Evolutionary conservation across 1,140 invertebrate species (phyloP), one percentile per base, ranked within the genome.

Genomic region (Panagrolaimus sp.): DNA sequence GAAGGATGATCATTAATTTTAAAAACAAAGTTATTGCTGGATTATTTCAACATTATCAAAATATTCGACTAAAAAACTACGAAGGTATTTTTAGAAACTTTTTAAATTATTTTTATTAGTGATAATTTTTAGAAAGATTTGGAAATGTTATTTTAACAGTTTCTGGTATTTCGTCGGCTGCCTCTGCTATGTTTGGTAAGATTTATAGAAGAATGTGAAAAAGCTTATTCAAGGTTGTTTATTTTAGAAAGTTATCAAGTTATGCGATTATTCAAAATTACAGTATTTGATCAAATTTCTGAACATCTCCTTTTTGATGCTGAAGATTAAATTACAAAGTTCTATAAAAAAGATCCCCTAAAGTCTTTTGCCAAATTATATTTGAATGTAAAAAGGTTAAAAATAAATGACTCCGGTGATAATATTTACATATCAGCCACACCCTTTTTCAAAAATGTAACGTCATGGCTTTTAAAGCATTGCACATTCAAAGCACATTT

Each of bases 201-300:
- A 25, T 16, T n/a, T 20, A n/a, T 27, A 11, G 1, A 25, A 51
- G 1, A 20, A 5, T 20, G 9, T 20, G 11, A 25, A 16, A 57
- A 20, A 20, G 4, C 4, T 20, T n/a, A 20, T 4, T n/a, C 0
- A 57, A 2, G 1, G 5, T 20, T n/a, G 20, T 57, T 4, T 20
- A n/a, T 57, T 57, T 57, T 27, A 57, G 79, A 81, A 63, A 74
- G 72, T 48, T 80, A 80, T 63, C 78, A 81, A 70, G 80, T 82
- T 45, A 80, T 81, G 81, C 68, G 81, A n/a, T 64, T 81, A 5
- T 81, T 81, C 71, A 79, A 79, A 64, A 82, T 81, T 45, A 80
- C 80, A 14, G 72, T 71, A 11, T 81, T 81, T 65, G 81, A 83
- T 63, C 67, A 63, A 5, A 71, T 81, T 27, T 76, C 78, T 9